These are phyloP conservation scores for Spheniscus mendiculus DNA, from an alignment of 2,113 vertebrate genomes.

Conservation along the genomic window DNA sequence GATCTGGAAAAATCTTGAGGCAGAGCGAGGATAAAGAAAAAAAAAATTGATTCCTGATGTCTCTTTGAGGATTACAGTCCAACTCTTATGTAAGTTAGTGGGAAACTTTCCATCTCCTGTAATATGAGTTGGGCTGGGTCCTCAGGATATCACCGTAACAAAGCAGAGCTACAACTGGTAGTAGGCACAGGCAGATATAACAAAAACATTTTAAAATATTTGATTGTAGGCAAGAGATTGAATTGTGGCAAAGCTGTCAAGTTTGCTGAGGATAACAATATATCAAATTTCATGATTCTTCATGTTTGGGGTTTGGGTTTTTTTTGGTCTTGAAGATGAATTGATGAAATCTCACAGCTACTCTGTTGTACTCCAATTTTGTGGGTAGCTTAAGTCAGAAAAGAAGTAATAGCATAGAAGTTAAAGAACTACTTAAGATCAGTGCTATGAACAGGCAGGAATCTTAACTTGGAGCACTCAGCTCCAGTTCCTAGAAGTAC, in stretches of 20 bases:
- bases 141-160: neutral
- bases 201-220: neutral
- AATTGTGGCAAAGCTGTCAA: neutral
- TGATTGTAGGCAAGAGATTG: neutral
- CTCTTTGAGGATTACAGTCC: neutral
- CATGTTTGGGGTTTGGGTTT: too few relatives aligned
- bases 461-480: neutral
- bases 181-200: neutral
- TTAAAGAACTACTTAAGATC: neutral
- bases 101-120: neutral
- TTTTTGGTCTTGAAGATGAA: neutral
- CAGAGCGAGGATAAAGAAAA: neutral
- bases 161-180: neutral
- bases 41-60: constrained; percentile 5
- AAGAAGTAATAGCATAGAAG: neutral
- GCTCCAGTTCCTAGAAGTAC: neutral
- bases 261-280: neutral
- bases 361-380: neutral
- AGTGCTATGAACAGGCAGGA: neutral
- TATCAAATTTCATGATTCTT: neutral
- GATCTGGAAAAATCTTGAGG: neutral
- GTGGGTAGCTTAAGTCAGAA: neutral
- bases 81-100: neutral
- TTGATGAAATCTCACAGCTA: neutral
- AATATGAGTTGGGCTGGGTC: neutral